These are phyloP conservation scores for Serilophus lunatus DNA, from an alignment of 2,113 vertebrate genomes.

Conservation along the genomic window DNA sequence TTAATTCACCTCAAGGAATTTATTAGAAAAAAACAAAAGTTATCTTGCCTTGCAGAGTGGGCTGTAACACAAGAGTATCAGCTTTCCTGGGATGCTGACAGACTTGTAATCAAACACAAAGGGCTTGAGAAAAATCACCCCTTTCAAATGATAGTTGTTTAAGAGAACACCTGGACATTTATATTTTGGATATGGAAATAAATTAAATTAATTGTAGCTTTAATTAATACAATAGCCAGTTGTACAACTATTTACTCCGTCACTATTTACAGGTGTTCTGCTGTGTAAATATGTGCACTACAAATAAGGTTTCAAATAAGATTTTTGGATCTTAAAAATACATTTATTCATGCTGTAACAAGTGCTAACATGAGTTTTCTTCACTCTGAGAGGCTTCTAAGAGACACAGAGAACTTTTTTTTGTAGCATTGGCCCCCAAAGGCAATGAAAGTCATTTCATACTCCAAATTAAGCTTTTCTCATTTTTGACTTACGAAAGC, in stretches of 20 bases:
- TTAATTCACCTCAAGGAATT: too few relatives aligned
- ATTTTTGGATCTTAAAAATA: not conserved
- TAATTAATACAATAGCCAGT: conserved; percentile 45
- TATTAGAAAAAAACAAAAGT: too few relatives aligned
- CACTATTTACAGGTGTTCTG: not conserved
- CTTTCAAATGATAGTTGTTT: not conserved
- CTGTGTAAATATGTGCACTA: not conserved
- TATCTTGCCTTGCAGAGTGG: too few relatives aligned
- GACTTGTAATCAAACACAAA: not conserved
- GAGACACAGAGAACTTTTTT: not conserved
- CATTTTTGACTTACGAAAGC: not conserved
- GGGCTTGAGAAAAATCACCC: not conserved
- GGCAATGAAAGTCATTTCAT: not conserved
- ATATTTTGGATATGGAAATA: not conserved
- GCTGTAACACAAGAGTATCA: not conserved
- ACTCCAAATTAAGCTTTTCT: conserved; percentile 25
- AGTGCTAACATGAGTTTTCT: not conserved
- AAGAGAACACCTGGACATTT: conserved; percentile 39
- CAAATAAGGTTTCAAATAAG: not conserved
- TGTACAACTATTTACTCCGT: not conserved
- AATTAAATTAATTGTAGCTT: conserved; percentile 29
- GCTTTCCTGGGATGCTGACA: not conserved
- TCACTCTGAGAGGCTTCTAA: not conserved
- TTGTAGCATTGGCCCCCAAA: not conserved
- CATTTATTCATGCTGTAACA: not conserved